A percentile compares a stretch with the other conserved stretches of the same genome.
Evolutionary conservation across 2,888 invertebrate species (phyloP).

Genomic region (Ennomos fuscantarius): DNA sequence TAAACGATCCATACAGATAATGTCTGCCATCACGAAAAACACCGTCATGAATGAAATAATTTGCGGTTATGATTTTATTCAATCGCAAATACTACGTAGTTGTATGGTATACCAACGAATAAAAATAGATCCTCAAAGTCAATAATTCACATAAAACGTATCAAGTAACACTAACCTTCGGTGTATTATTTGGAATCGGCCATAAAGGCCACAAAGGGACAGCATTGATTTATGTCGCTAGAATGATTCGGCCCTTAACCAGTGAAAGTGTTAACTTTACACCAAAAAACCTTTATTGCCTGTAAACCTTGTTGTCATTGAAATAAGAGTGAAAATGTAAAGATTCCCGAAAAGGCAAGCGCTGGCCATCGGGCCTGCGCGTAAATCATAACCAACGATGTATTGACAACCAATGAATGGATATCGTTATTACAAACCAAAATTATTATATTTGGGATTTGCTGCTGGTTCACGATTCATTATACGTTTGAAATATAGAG

Average conservation of each 20-base stretch:
- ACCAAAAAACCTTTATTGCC: slow-evolving; percentile 23
- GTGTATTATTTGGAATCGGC: slow-evolving; percentile 59
- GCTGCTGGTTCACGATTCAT: slow-evolving; percentile 30
- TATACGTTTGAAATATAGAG: slow-evolving; percentile 5
- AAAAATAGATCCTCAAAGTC: slow-evolving; percentile 34
- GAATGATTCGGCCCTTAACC: slow-evolving; percentile 50
- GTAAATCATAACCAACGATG: slow-evolving; percentile 74
- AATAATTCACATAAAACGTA: slow-evolving; percentile 39
- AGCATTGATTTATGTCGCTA: slow-evolving; percentile 76
- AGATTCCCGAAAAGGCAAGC: slow-evolving; percentile 3
- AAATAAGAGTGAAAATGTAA: slow-evolving; percentile 24
- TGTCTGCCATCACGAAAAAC: too few species aligned
- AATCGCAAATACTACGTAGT: too few species aligned
- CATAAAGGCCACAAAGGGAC: slow-evolving; percentile 63
- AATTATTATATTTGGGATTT: slow-evolving; percentile 55
- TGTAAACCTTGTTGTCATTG: slow-evolving; percentile 20
- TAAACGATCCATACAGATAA: too few species aligned
- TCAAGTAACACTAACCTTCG: slow-evolving; percentile 40
- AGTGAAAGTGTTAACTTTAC: slow-evolving; percentile 71
- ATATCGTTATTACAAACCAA: slow-evolving; percentile 64
- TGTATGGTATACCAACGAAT: background rate
- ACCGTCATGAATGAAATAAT: too few species aligned
- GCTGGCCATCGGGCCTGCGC: slow-evolving; percentile 43
- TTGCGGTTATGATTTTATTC: too few species aligned
- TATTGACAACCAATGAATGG: slow-evolving; percentile 81